Conservation (phyloP, 2,113 vertebrate species). For the Myiozetetes cayanensis region DNA sequence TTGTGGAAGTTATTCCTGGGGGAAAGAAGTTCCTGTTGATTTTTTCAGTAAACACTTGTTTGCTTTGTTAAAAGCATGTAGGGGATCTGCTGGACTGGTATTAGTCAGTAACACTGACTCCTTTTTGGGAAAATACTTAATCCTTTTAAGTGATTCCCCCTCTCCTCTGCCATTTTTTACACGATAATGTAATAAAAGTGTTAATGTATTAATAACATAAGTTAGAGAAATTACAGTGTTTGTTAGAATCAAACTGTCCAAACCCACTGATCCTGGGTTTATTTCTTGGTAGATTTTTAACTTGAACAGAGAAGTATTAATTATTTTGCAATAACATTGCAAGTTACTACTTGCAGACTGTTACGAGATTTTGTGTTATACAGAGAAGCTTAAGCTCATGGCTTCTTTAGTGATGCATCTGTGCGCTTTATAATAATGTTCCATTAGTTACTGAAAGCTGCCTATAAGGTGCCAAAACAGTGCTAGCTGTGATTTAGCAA, state of each 20-base stretch:
- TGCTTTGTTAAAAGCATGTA: not conserved
- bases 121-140: not conserved
- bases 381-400: not conserved
- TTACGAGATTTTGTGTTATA: not conserved
- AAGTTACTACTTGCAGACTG: not conserved
- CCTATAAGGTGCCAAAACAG: not conserved
- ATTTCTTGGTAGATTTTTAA: not conserved
- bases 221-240: not conserved
- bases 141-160: not conserved
- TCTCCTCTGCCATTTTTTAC: not conserved
- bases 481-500: not conserved
- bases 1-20: not conserved
- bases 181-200: not conserved
- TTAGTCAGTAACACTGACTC: not conserved
- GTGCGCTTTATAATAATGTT: not conserved
- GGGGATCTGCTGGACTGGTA: not conserved
- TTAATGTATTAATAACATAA: not conserved
- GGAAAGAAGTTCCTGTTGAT: not conserved
- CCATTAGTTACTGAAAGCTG: not conserved
- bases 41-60: not conserved
- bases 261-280: not conserved
- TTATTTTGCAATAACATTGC: not conserved
- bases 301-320: not conserved
- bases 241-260: not conserved
- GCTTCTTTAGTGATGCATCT: not conserved